A percentile compares a stretch with the other conserved stretches of the same genome.
Evolutionary conservation across 2,797 vertebrate species (phyloP).

Genomic region (Anolis apletophallus): DNA sequence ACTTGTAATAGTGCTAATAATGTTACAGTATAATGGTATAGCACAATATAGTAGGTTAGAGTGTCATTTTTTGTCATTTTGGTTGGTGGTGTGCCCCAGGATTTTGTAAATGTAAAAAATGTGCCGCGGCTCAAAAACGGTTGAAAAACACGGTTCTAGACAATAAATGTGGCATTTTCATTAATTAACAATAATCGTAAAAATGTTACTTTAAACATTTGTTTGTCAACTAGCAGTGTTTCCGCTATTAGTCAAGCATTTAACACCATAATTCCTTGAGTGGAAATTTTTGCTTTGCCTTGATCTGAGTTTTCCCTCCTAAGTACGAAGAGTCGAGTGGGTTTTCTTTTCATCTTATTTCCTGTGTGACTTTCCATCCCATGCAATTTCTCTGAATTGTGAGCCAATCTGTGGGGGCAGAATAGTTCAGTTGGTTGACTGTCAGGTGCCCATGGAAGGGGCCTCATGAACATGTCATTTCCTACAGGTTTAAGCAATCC

Average conservation of each 20-base stretch:
- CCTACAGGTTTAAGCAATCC: conserved; percentile 43
- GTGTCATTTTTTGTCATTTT: too few relatives aligned
- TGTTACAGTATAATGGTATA: too few relatives aligned
- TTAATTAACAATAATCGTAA: background rate
- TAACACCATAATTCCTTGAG: background rate
- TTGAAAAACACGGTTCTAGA: too few relatives aligned
- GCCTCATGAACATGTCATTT: background rate
- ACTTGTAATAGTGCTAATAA: too few relatives aligned
- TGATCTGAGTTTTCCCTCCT: conserved; percentile 5
- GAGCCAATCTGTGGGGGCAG: conserved; percentile 37
- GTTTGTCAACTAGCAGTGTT: background rate
- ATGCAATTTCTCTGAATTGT: conserved; percentile 36
- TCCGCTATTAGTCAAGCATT: background rate
- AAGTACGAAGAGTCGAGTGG: background rate
- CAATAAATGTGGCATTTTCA: background rate
- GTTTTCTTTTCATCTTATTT: background rate
- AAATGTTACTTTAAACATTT: background rate
- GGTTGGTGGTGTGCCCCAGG: too few relatives aligned
- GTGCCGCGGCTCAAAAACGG: too few relatives aligned
- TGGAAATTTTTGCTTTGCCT: background rate
- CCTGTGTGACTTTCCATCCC: conserved; percentile 42
- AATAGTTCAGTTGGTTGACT: conserved; percentile 32
- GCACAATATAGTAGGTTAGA: too few relatives aligned
- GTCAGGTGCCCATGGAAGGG: conserved; percentile 29
- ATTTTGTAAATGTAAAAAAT: too few relatives aligned